Evolutionary conservation across 2,113 vertebrate genomes (phyloP).

Genomic region (Anoplopoma fimbria): DNA sequence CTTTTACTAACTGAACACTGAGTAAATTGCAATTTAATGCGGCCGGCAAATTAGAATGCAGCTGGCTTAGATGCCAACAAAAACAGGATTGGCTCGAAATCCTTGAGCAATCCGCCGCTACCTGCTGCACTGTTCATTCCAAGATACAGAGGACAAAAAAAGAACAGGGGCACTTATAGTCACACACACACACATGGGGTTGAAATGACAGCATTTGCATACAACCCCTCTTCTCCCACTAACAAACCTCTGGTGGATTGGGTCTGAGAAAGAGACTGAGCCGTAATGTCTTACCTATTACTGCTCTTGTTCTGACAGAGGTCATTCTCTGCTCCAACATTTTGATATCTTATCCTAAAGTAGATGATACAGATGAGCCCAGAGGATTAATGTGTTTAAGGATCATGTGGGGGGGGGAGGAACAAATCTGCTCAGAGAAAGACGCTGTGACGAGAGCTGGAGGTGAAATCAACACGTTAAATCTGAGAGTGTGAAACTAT

Average conservation of each 20-base stretch:
- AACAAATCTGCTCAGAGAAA: constrained; percentile 11
- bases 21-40: constrained; percentile 76
- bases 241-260: constrained; percentile 78
- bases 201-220: constrained; percentile 77
- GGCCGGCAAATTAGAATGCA: constrained; percentile 77
- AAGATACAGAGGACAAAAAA: constrained; percentile 49
- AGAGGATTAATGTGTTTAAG: constrained; percentile 37
- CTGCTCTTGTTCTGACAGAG: constrained; percentile 57
- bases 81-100: constrained; percentile 62
- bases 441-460: neutral
- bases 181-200: constrained; percentile 31
- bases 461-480: constrained; percentile 20
- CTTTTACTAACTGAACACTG: constrained; percentile 68
- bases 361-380: constrained; percentile 56
- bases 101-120: constrained; percentile 62
- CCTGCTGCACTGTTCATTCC: constrained; percentile 70
- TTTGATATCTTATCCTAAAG: constrained; percentile 31
- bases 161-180: constrained; percentile 61
- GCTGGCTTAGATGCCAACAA: constrained; percentile 64
- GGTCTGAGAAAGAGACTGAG: constrained; percentile 43
- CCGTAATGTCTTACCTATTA: constrained; percentile 56
- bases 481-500: constrained; percentile 15
- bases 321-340: constrained; percentile 44
- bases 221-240: constrained; percentile 50
- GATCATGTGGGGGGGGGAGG: constrained; percentile 14